These are phyloP conservation scores for Epinephelus awoara DNA, from an alignment of 2,797 vertebrate species.

Conservation along the genomic window DNA sequence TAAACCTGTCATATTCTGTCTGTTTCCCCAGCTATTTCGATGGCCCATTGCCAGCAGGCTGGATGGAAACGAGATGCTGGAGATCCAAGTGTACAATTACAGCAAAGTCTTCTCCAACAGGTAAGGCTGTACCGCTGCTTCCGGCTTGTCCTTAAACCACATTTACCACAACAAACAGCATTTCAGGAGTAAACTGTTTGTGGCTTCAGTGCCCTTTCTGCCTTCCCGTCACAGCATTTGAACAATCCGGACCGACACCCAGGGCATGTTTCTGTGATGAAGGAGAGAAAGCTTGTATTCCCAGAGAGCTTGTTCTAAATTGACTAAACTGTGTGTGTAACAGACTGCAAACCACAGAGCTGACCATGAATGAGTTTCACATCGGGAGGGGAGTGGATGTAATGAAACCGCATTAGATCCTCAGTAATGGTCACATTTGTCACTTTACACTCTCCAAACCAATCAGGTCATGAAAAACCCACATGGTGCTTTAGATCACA, in stretches of 20 bases:
- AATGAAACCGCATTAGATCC: slow-evolving; percentile 55
- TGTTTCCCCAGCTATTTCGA: slow-evolving; percentile 85
- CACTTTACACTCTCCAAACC: slow-evolving; percentile 36
- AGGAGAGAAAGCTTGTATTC: slow-evolving; percentile 26
- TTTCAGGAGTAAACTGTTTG: slow-evolving; percentile 37
- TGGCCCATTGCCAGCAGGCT: slow-evolving; percentile 93
- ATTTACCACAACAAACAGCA: slow-evolving; percentile 6
- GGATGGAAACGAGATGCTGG: slow-evolving; percentile 92
- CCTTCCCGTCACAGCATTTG: slow-evolving; percentile 38
- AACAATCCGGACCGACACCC: slow-evolving; percentile 38
- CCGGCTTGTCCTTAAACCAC: not conserved
- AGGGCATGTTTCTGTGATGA: slow-evolving; percentile 37
- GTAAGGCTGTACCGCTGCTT: slow-evolving; percentile 75
- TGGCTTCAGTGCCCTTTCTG: slow-evolving; percentile 7
- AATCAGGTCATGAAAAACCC: slow-evolving; percentile 15
- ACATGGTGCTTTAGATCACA: not conserved
- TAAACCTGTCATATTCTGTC: slow-evolving; percentile 2
- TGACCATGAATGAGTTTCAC: slow-evolving; percentile 41
- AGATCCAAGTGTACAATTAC: slow-evolving; percentile 96
- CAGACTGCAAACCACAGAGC: slow-evolving; percentile 42
- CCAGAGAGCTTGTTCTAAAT: slow-evolving; percentile 59
- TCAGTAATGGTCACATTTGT: slow-evolving; percentile 56
- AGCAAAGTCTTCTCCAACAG: slow-evolving; percentile 98
- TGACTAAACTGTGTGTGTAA: slow-evolving; percentile 54
- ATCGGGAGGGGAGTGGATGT: slow-evolving; percentile 14